Evolutionary conservation across 2,113 vertebrate genomes (phyloP).

Genomic region (Phrynosoma platyrhinos): DNA sequence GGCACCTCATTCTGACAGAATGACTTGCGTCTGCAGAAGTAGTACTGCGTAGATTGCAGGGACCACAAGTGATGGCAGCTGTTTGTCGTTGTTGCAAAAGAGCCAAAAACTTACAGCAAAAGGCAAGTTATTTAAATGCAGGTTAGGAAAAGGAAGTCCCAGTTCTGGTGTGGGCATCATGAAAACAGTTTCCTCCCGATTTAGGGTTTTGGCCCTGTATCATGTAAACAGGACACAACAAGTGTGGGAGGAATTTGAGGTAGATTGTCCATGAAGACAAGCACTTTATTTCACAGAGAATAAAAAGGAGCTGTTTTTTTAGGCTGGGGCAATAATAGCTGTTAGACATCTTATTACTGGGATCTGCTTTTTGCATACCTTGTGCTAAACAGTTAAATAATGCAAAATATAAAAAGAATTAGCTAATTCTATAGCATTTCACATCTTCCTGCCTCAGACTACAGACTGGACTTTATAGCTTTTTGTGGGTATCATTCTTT

Average conservation of each 20-base stretch:
- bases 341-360: not conserved
- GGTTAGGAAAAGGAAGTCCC: not conserved
- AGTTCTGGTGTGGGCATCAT: not conserved
- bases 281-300: conserved; percentile 4
- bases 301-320: conserved; percentile 24
- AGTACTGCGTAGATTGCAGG: too few species aligned
- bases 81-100: too few species aligned
- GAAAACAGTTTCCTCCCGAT: too few species aligned
- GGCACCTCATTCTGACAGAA: too few species aligned
- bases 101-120: too few species aligned
- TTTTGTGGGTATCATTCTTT: not conserved
- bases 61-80: too few species aligned
- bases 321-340: conserved; percentile 24
- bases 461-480: conserved; percentile 23
- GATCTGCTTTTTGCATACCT: not conserved
- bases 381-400: not conserved
- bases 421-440: conserved; percentile 13
- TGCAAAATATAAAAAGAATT: conserved; percentile 19
- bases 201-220: too few species aligned
- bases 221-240: too few species aligned
- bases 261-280: not conserved
- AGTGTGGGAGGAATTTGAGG: too few species aligned
- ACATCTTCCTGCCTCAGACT: not conserved
- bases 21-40: too few species aligned
- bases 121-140: too few species aligned